Conservation (phyloP, 2,888 invertebrate genomes). For the Furcula furcula region DNA sequence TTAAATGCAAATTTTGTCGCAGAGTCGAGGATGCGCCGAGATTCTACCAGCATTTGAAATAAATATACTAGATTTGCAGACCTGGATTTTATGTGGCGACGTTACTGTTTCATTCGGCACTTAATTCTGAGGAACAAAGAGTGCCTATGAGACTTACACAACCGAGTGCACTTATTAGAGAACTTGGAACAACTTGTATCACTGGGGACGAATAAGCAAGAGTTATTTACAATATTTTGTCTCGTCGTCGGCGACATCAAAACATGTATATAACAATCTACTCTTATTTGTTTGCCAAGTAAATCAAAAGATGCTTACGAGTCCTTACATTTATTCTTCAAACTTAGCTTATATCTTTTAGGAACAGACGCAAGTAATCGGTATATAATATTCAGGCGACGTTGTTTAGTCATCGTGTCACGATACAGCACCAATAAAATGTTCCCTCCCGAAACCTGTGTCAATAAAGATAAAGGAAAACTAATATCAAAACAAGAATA, state of each 20-base stretch:
- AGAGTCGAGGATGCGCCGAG: constrained; percentile 58
- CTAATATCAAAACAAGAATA: constrained; percentile 81
- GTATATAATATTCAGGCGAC: constrained; percentile 21
- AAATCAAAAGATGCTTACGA: not conserved
- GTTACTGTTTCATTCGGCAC: constrained; percentile 50
- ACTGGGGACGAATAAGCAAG: constrained; percentile 8
- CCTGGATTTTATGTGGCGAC: constrained; percentile 51
- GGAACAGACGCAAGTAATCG: constrained; percentile 11
- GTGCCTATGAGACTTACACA: constrained; percentile 23
- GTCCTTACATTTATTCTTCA: not conserved
- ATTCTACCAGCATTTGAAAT: constrained; percentile 65
- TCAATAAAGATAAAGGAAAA: constrained; percentile 81
- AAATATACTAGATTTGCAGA: constrained; percentile 69
- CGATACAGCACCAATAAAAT: constrained; percentile 63
- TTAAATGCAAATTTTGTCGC: constrained; percentile 58
- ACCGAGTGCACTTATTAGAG: constrained; percentile 11
- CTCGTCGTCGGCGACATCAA: constrained; percentile 2
- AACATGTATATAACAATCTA: not conserved
- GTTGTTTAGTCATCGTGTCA: constrained; percentile 50
- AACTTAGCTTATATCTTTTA: not conserved
- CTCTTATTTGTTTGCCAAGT: not conserved
- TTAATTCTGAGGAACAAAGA: constrained; percentile 33
- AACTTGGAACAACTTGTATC: constrained; percentile 12
- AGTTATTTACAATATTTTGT: constrained; percentile 15
- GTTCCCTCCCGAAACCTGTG: constrained; percentile 75